Percentiles rank a stretch among this genome's conserved stretches.
These are phyloP conservation scores for Thymallus thymallus DNA, from an alignment of 2,113 vertebrate species.

Conservation along the genomic window DNA sequence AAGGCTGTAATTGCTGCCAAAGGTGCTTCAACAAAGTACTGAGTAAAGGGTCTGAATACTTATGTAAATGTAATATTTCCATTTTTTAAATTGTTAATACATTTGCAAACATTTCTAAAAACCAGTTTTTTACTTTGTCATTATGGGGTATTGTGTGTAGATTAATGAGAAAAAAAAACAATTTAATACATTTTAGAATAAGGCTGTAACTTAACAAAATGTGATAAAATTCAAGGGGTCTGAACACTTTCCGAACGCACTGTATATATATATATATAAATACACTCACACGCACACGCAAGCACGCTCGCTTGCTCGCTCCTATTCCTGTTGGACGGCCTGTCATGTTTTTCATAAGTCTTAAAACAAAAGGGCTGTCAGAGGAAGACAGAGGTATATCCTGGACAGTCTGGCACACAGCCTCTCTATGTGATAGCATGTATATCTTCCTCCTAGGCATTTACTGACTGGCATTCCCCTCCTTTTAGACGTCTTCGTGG, in stretches of 20 bases:
- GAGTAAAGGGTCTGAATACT: not conserved
- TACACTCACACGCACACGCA: not conserved
- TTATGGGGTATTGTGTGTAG: too few species aligned
- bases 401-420: slow-evolving; percentile 31
- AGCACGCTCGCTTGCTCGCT: slow-evolving; percentile 27
- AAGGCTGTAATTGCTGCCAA: too few species aligned
- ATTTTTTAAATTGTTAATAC: too few species aligned
- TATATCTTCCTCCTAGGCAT: slow-evolving; percentile 12
- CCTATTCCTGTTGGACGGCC: slow-evolving; percentile 58
- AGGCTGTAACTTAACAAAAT: too few species aligned
- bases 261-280: not conserved
- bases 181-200: too few species aligned
- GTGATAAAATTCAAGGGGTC: too few species aligned
- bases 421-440: slow-evolving; percentile 62
- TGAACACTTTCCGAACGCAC: too few species aligned
- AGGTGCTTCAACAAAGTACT: too few species aligned
- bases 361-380: slow-evolving; percentile 52
- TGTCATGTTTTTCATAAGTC: slow-evolving; percentile 33
- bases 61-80: not conserved
- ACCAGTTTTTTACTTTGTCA: too few species aligned
- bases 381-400: slow-evolving; percentile 32
- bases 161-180: too few species aligned
- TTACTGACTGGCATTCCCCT: not conserved
- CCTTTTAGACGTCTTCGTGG: too few species aligned
- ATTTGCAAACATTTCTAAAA: too few species aligned